Conservation (phyloP, 2,888 invertebrate species). For the Chaitophorus viminalis region DNA sequence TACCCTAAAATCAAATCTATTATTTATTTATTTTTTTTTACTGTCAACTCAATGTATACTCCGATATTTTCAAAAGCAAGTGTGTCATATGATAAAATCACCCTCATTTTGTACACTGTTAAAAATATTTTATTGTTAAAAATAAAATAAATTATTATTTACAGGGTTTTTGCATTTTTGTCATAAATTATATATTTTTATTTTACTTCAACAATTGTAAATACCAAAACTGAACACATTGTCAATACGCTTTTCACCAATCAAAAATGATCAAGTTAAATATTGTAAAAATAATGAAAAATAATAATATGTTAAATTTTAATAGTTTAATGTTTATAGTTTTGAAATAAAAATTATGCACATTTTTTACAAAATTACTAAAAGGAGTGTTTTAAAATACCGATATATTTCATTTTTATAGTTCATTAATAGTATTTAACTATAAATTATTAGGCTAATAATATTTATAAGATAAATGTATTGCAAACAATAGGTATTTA, state of each 20-base stretch:
- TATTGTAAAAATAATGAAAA: too few relatives aligned
- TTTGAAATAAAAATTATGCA: too few relatives aligned
- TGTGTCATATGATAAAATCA: background rate
- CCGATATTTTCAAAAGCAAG: background rate
- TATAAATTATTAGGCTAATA: too few relatives aligned
- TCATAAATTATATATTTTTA: background rate
- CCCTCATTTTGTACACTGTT: background rate
- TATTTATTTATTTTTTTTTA: background rate
- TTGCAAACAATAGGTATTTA: too few relatives aligned
- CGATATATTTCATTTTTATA: too few relatives aligned
- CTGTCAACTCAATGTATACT: background rate
- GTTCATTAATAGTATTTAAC: too few relatives aligned
- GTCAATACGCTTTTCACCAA: background rate
- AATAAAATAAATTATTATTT: background rate
- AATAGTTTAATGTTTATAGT: too few relatives aligned
- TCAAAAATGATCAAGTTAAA: background rate
- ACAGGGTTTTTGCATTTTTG: background rate
- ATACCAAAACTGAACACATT: background rate
- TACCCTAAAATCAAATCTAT: background rate
- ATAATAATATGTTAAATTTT: too few relatives aligned
- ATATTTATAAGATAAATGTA: too few relatives aligned
- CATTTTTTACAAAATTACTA: too few relatives aligned
- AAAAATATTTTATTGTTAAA: background rate
- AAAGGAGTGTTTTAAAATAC: too few relatives aligned
- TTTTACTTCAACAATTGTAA: background rate